Evolutionary conservation across 35 echinoderm and acorn worm genomes (phyloP), one percentile per base, ranked within the genome.

Genomic region (Apostichopus japonicus): DNA sequence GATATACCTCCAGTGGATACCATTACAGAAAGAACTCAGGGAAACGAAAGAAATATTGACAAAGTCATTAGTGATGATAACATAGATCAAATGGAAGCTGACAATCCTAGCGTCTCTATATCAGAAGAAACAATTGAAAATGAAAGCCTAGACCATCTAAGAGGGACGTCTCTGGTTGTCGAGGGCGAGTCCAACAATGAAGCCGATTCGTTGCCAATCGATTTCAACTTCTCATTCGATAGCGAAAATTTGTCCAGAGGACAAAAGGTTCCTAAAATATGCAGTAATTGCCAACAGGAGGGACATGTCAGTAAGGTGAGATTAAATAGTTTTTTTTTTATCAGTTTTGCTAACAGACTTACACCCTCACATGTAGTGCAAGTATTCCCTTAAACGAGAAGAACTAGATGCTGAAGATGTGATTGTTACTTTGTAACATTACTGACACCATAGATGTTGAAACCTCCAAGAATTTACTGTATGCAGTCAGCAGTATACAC

Each of bases 261-360:
- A 53, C 91, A 93, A 13, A 81, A 91, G 10, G 94, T 95, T 55
- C 91, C 92, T 56, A 53, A 91, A 6, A 91, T 97, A 14, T 97
- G 96, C 87, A 95, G 78, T 59, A 91, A 88, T n/a, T 97, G 96
- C 27, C 79, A 78, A 57, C 87, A 77, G 59, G 96, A 97, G 86
- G 96, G 96, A 23, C 96, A 97, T 93, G 17, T 80, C 25, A 92
- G 87, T 54, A 83, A 94, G 84, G 95, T 95, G 56, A 92, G 95
- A 54, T 63, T 22, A 0, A 55, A 5, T 79, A 44, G 33, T 44
- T 44, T 44, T 0, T 44, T 44, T 0, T 44, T 44, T 44, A 44
- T 44, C 33, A 44, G 33, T 44, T 44, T 44, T 44, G 33, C 33
- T 44, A 44, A 44, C 33, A 44, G 33, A 1, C 33, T 4, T 4